phyloP scores from a whole-genome alignment of 2,888 invertebrate species.

The Tiliacea citrago region DNA sequence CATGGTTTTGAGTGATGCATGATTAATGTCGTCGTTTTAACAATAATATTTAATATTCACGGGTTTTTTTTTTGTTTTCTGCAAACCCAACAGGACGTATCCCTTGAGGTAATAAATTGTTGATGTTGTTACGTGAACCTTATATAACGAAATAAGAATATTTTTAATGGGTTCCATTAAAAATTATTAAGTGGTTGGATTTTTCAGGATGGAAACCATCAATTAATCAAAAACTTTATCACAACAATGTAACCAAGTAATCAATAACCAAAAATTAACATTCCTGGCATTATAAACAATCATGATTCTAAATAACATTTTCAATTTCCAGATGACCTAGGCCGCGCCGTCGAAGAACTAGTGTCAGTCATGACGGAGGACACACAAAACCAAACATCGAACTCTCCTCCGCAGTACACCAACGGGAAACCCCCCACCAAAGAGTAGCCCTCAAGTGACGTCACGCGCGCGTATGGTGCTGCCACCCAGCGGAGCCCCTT shows the following conservation, averaged over 20 bases:
- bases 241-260: background rate
- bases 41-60: constrained; percentile 57
- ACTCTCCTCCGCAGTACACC: constrained; percentile 87
- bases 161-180: too few relatives aligned
- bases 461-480: constrained; percentile 75
- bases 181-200: background rate
- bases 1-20: constrained; percentile 65
- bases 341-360: constrained; percentile 96
- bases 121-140: background rate
- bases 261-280: background rate
- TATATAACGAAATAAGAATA: background rate
- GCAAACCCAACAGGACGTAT: constrained; percentile 85
- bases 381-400: constrained; percentile 73
- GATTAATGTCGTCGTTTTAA: constrained; percentile 63
- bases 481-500: constrained; percentile 65
- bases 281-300: background rate
- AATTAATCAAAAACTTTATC: background rate
- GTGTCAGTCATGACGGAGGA: constrained; percentile 97
- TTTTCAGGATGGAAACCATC: background rate
- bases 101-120: constrained; percentile 84
- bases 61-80: constrained; percentile 73
- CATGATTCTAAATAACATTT: constrained; percentile 4
- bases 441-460: constrained; percentile 72
- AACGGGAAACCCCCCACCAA: constrained; percentile 86
- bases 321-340: constrained; percentile 93